Evolutionary conservation across 2,113 vertebrate genomes (phyloP).

Genomic region (Megaleporinus macrocephalus): DNA sequence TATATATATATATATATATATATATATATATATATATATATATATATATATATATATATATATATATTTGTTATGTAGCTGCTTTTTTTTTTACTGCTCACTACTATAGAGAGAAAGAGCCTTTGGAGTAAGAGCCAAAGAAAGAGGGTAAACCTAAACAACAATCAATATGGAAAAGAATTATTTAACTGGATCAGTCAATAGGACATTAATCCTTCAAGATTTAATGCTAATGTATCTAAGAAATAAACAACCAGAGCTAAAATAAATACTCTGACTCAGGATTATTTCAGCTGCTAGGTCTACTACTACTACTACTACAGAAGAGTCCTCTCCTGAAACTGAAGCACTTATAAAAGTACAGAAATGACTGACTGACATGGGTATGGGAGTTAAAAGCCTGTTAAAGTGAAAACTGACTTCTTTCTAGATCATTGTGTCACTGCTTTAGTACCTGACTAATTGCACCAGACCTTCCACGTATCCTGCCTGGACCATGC

Average conservation of each 20-base stretch:
- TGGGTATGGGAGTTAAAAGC: neutral
- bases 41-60: no score
- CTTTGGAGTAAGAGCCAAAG: neutral
- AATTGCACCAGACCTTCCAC: neutral
- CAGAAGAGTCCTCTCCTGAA: neutral
- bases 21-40: no score
- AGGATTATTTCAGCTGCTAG: constrained; percentile 5
- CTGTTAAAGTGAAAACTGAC: neutral
- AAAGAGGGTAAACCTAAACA: constrained; percentile 34
- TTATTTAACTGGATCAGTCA: constrained; percentile 57
- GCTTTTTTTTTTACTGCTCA: no score
- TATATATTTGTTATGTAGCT: no score
- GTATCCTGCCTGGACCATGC: neutral
- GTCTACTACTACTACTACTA: neutral
- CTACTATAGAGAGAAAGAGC: neutral
- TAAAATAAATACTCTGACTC: constrained; percentile 35
- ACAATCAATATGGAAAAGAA: constrained; percentile 54
- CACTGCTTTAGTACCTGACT: neutral
- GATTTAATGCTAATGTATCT: constrained; percentile 44
- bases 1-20: no score
- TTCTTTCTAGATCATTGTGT: neutral
- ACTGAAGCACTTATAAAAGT: neutral
- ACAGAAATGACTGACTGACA: neutral
- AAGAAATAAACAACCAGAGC: constrained; percentile 21
- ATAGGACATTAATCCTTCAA: constrained; percentile 56